Base-by-base conservation (phyloP, 2,797 vertebrate genomes). In the Sciaenops ocellatus region DNA sequence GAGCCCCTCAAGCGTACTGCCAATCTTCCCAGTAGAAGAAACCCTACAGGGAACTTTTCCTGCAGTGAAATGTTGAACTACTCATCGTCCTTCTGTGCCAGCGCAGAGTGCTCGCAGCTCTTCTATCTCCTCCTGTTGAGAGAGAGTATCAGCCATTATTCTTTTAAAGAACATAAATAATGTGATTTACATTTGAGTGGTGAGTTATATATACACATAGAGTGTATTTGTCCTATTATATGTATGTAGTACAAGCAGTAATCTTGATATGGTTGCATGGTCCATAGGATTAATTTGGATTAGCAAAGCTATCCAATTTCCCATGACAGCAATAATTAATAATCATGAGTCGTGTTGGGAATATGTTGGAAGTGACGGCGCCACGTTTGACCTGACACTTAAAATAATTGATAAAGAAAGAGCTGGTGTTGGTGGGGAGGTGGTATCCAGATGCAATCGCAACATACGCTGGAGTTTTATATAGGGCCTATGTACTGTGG, bases 361-460 rank as follows among this genome's bases (percentile, higher is more conserved):
- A 69, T n/a, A 17, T 60, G 48, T 60, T 60, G 7, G 22, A 84
- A 68, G 38, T 59, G 55, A 60, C 71, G 70, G 38, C 26, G 42
- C 57, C 59, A 50, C 56, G 16, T 70, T 74, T 65, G 71, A 76
- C 73, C 65, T 66, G 50, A 70, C 41, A 54, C 64, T 61, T 83
- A 65, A 93, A 9, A 89, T 86, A 87, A 88, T 79, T 82, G 72
- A 85, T 89, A 71, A 78, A 60, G 56, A 76, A 68, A 63, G 62
- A 61, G 54, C 28, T 8, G 85, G 47, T n/a, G 44, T 13, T 7
- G 46, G 3, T 78, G n/a, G 82, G 79, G 46, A 20, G 28, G 90
- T 83, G 24, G 81, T 74, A 38, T 86, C 74, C 73, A 91, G 90
- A 93, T 92, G 86, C 93, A 93, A 89, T 90, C 93, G 89, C 92